Percentiles rank a stretch among this genome's conserved stretches.
These are phyloP conservation scores for Dryoscopus gambensis DNA, from an alignment of 2,113 vertebrate genomes.

Conservation along the genomic window DNA sequence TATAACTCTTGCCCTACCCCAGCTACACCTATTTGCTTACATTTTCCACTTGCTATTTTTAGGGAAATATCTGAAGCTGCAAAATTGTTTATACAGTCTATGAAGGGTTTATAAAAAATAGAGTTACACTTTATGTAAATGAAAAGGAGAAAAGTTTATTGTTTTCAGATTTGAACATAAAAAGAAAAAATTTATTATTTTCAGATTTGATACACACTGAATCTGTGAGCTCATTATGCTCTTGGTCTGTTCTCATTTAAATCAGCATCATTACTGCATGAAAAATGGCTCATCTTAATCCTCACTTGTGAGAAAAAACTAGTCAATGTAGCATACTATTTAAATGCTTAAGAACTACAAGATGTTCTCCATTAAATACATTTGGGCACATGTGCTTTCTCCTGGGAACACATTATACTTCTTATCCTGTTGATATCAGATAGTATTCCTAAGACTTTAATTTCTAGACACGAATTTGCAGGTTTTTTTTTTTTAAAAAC, in stretches of 20 bases:
- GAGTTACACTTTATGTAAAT: neutral
- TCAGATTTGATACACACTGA: neutral
- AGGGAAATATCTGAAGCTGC: neutral
- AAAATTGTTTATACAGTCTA: neutral
- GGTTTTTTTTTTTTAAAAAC: neutral
- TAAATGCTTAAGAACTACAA: constrained; percentile 20
- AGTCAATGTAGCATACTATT: neutral
- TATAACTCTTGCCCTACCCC: neutral
- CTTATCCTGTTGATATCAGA: constrained; percentile 11
- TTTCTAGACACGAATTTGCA: constrained; percentile 2
- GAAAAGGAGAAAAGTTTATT: neutral
- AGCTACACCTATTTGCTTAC: neutral
- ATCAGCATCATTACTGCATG: neutral
- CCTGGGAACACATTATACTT: neutral
- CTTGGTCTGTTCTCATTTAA: constrained; percentile 18
- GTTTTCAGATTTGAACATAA: neutral
- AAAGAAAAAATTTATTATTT: neutral
- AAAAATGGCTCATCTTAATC: neutral
- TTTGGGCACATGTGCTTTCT: neutral
- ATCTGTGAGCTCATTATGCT: neutral
- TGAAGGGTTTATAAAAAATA: neutral
- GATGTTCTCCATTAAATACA: neutral
- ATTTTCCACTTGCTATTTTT: neutral
- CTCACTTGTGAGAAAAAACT: neutral
- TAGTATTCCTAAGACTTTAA: constrained; percentile 2